Percentiles rank a stretch among this genome's conserved stretches.
These are phyloP conservation scores for Oncorhynchus kisutch DNA, from an alignment of 2,113 vertebrate species.

Conservation along the genomic window DNA sequence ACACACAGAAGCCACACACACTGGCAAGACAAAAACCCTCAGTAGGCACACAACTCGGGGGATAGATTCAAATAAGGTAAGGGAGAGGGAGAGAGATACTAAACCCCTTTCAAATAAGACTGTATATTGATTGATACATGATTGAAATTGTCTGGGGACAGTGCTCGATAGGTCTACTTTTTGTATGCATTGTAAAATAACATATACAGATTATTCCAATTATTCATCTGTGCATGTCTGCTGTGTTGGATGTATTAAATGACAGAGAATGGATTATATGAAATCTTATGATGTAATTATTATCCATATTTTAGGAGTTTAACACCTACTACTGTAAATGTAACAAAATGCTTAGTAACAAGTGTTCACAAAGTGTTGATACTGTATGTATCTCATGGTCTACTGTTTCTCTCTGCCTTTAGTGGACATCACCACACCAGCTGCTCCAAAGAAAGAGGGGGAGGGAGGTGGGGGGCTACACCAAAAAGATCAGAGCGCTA, in stretches of 20 bases:
- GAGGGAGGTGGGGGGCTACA: conserved; percentile 41
- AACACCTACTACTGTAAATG: not conserved
- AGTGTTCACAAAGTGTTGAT: not conserved
- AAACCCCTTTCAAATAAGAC: not conserved
- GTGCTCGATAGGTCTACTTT: not conserved
- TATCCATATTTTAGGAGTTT: not conserved
- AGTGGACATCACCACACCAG: conserved; percentile 10
- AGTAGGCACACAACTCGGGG: conserved; percentile 26
- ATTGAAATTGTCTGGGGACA: not conserved
- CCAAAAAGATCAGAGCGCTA: conserved; percentile 49
- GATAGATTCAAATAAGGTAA: conserved; percentile 8
- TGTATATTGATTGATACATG: not conserved
- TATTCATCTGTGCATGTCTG: not conserved
- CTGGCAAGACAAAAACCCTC: conserved; percentile 58
- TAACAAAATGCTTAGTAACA: not conserved
- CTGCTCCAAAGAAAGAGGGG: conserved; percentile 23
- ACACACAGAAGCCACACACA: conserved; percentile 38
- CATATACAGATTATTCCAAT: not conserved
- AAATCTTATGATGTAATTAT: not conserved
- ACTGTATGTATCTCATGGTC: no score
- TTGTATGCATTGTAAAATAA: not conserved
- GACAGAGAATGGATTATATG: not conserved
- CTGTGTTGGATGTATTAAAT: not conserved
- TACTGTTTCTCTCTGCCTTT: conserved; percentile 8
- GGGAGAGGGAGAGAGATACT: not conserved